These are phyloP conservation scores for Perca fluviatilis DNA, from an alignment of 2,113 vertebrate species.

Conservation along the genomic window DNA sequence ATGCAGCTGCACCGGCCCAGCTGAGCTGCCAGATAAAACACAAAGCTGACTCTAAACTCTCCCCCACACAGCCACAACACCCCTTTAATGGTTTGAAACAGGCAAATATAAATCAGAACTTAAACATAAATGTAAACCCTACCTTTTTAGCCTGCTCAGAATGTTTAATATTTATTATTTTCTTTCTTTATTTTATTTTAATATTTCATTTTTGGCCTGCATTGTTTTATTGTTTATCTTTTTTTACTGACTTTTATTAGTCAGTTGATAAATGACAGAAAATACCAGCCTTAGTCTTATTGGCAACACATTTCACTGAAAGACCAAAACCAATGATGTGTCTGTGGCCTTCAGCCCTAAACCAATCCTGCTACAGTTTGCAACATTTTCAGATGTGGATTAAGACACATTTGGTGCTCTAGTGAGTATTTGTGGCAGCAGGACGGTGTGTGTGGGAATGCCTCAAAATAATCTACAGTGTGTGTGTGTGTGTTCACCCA, in stretches of 20 bases:
- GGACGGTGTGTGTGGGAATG: not conserved
- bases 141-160: not conserved
- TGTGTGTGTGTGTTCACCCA: not conserved
- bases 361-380: no score
- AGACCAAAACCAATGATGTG: not conserved
- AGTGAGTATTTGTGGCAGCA: no score
- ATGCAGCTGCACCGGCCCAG: conserved; percentile 83
- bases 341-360: not conserved
- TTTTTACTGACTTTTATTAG: not conserved
- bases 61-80: conserved; percentile 13
- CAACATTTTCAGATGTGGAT: no score
- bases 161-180: not conserved
- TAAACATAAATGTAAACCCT: not conserved
- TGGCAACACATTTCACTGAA: not conserved
- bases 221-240: not conserved
- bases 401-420: no score
- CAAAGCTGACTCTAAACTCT: conserved; percentile 68
- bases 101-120: not conserved
- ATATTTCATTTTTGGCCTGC: not conserved
- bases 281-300: not conserved
- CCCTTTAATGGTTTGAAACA: not conserved
- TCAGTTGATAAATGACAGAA: not conserved
- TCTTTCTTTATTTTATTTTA: not conserved
- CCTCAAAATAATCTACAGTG: not conserved
- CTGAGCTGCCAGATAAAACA: conserved; percentile 79